These are phyloP conservation scores for Acanthoscelides obtectus DNA, from an alignment of 2,888 invertebrate species.

Conservation along the genomic window DNA sequence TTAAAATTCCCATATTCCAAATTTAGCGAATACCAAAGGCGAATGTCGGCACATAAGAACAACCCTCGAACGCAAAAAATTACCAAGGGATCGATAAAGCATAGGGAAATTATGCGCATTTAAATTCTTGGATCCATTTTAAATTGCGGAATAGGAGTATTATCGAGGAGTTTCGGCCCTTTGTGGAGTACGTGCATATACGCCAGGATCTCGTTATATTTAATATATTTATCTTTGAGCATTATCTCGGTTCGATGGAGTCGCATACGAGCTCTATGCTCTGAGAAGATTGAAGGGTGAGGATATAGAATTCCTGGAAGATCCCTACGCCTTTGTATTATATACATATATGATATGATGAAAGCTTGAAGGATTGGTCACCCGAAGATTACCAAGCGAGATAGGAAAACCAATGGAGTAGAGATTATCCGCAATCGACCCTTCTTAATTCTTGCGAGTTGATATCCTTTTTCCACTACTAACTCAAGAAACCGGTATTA, in stretches of 20 bases:
- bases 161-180: neutral
- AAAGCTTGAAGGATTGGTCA: too few relatives aligned
- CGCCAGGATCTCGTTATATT: neutral
- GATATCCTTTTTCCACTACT: too few relatives aligned
- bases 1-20: neutral
- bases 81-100: neutral
- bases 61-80: neutral
- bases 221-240: neutral
- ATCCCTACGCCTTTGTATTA: neutral
- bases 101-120: neutral
- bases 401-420: too few relatives aligned
- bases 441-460: too few relatives aligned
- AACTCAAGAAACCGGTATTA: too few relatives aligned
- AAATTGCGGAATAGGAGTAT: neutral
- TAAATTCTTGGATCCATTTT: neutral
- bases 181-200: neutral
- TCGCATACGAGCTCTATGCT: neutral
- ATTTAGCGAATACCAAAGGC: neutral
- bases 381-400: too few relatives aligned
- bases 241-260: neutral
- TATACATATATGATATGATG: too few relatives aligned
- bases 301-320: neutral
- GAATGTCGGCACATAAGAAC: neutral
- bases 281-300: neutral
- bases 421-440: too few relatives aligned